Conservation (phyloP, 1,140 invertebrate species). For the Brachionus asplanchnoidis region DNA sequence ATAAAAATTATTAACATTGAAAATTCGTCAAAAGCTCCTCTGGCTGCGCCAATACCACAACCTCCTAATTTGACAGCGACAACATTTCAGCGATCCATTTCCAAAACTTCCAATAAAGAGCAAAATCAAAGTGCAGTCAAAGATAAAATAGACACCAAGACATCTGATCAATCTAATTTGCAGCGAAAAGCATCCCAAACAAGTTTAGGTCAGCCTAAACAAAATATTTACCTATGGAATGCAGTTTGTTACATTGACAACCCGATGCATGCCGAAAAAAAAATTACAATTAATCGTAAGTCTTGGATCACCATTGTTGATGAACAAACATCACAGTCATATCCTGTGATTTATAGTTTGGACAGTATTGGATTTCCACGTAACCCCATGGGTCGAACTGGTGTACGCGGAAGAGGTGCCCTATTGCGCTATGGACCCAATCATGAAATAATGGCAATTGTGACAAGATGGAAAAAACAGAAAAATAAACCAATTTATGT, state of each 20-base stretch:
- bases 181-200: not conserved
- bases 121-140: not conserved
- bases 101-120: not conserved
- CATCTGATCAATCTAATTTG: not conserved
- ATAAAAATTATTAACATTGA: not conserved
- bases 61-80: not conserved
- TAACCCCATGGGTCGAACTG: slow-evolving; percentile 59
- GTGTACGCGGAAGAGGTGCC: slow-evolving; percentile 55
- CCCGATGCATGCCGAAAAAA: slow-evolving; percentile 3
- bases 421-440: slow-evolving; percentile 59
- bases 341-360: slow-evolving; percentile 31
- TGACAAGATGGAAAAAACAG: slow-evolving; percentile 52
- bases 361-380: not conserved
- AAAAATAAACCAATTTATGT: slow-evolving; percentile 19
- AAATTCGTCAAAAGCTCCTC: not conserved
- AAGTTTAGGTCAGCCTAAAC: not conserved
- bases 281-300: slow-evolving; percentile 22
- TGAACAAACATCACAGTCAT: not conserved
- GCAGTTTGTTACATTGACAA: not conserved
- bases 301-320: slow-evolving; percentile 14
- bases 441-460: slow-evolving; percentile 55
- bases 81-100: not conserved
- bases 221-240: slow-evolving; percentile 18
- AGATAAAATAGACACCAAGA: not conserved
- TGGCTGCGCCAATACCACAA: not conserved